Evolutionary conservation across 2,113 vertebrate species (phyloP).

Genomic region (Lamprotornis superbus): DNA sequence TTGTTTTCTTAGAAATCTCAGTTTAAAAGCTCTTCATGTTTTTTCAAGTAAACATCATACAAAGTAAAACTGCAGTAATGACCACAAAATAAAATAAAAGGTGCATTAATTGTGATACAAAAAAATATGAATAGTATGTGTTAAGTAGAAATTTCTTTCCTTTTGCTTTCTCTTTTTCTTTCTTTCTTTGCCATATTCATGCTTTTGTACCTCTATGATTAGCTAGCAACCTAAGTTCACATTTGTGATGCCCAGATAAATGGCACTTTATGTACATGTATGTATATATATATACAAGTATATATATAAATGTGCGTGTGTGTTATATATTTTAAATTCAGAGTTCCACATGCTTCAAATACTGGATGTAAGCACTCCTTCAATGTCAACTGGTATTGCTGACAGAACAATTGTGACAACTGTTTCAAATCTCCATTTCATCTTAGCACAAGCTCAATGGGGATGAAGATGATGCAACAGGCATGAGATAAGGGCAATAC

Average conservation of each 20-base stretch:
- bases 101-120: not conserved
- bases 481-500: fast-evolving
- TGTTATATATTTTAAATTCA: not conserved
- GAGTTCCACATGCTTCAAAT: not conserved
- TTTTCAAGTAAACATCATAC: not conserved
- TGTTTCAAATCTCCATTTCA: not conserved
- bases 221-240: not conserved
- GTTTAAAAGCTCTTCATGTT: not conserved
- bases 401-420: not conserved
- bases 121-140: not conserved
- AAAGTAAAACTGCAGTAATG: not conserved
- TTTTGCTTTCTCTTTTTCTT: not conserved
- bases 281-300: too few species aligned
- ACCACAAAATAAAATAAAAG: not conserved
- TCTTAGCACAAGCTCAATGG: not conserved
- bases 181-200: not conserved
- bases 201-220: not conserved
- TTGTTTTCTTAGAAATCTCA: not conserved
- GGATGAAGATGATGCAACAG: not conserved
- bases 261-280: not conserved
- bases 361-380: not conserved
- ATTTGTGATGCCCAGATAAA: not conserved
- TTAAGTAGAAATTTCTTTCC: not conserved
- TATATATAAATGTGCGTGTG: too few species aligned
- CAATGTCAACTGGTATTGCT: not conserved